Conservation (phyloP, 2,113 vertebrate genomes). For the Nibea albiflora region DNA sequence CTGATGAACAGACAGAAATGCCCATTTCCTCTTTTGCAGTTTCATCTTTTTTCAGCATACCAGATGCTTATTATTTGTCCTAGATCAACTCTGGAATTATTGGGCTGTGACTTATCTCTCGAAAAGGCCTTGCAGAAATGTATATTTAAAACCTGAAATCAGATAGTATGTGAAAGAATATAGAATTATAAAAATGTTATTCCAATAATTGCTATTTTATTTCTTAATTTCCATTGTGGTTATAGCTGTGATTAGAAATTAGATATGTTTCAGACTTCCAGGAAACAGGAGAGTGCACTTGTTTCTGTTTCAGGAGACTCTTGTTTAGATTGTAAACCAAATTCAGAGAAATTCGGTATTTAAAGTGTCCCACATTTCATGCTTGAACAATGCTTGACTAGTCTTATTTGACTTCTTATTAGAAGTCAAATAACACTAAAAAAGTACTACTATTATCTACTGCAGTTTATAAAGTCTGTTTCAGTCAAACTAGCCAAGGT, state of each 20-base stretch:
- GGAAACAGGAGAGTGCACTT: background rate
- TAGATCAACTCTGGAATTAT: background rate
- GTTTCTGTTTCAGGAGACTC: background rate
- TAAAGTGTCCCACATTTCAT: background rate
- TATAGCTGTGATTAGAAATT: background rate
- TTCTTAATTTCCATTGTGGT: background rate
- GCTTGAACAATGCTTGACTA: background rate
- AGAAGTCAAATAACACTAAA: background rate
- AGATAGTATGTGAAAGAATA: background rate
- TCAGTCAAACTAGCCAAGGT: background rate
- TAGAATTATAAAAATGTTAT: background rate
- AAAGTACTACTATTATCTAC: no score
- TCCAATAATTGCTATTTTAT: background rate
- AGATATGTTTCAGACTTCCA: background rate
- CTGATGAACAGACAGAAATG: background rate
- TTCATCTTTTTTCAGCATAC: background rate
- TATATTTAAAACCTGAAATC: background rate
- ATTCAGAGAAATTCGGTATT: background rate
- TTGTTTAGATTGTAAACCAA: background rate
- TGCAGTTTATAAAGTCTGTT: background rate
- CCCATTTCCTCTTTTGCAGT: background rate
- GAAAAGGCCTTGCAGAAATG: background rate
- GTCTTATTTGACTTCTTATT: background rate
- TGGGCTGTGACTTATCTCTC: background rate
- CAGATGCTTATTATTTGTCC: background rate